Evolutionary conservation across 1,140 invertebrate species (phyloP), one percentile per base, ranked within the genome.

Genomic region (Drosophila paulistorum): DNA sequence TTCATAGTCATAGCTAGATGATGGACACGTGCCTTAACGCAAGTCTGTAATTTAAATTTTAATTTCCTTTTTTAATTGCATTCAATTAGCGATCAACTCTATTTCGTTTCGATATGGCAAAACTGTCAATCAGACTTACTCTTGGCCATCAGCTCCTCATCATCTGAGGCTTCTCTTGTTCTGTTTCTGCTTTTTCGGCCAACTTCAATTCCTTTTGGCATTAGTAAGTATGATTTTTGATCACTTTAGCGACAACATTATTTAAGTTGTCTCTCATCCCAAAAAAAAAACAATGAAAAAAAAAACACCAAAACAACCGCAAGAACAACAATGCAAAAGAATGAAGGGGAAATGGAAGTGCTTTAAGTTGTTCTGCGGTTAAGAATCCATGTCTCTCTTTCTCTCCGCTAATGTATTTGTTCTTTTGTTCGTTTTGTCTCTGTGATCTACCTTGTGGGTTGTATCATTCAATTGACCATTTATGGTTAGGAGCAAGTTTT

Each of bases 41-140:
- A 62, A 66, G 54, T 67, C 72, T 75, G 60, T 75, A 75, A 78
- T 78, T 75, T 75, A 75, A 78, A 78, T 78, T 75, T 78, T 65
- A 75, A 78, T 75, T 78, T 67, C 76, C 76, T 78, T 78, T 68
- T 75, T 71, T 78, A 78, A 78, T 78, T 78, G 68, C 76, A 71
- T 78, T 78, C 76, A 78, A 78, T 78, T 78, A 78, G 76, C 61
- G 72, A 71, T 13, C 33, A 26, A 64, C 72, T 75, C 64, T 55
- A 75, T 77, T 74, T 77, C 72, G 71, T 30, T 33, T 9, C 30
- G 62, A 58, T 11, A 65, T 17, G 13, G 9, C 45, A 33, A 33
- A 37, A 37, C 45, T 74, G 67, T 59, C 71, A 74, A 70, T 65
- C 67, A 74, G 37, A 37, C 23, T 39, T 9, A 4, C 1, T 23